Evolutionary conservation across 2,888 invertebrate genomes (phyloP).

Genomic region (Napeogenes inachia): DNA sequence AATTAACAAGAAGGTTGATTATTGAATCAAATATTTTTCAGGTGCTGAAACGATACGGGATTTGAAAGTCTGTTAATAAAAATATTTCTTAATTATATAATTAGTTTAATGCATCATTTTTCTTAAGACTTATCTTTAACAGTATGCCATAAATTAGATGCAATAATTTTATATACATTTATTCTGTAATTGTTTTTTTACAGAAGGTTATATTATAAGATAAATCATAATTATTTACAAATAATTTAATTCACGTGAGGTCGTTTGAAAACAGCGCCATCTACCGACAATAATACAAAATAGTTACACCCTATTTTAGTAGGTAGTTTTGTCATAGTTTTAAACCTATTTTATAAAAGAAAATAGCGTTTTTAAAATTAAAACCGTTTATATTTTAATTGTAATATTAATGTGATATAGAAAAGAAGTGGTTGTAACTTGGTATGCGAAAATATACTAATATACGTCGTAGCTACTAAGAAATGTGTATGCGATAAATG

Average conservation of each 20-base stretch:
- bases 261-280: constrained; percentile 1
- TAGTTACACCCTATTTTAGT: neutral
- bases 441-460: too few species aligned
- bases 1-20: too few species aligned
- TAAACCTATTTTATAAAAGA: constrained; percentile 21
- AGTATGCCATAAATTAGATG: constrained; percentile 70
- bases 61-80: constrained; percentile 12
- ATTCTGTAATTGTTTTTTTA: constrained; percentile 3
- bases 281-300: neutral
- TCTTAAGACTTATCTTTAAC: constrained; percentile 39
- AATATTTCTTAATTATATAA: constrained; percentile 6
- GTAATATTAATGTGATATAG: constrained; percentile 1
- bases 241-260: too few species aligned
- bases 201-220: neutral
- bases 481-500: constrained; percentile 1
- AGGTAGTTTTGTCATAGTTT: constrained; percentile 3
- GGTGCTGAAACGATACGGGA: constrained; percentile 4
- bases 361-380: constrained; percentile 22
- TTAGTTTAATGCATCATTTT: constrained; percentile 20
- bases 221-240: too few species aligned
- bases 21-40: neutral
- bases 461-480: neutral
- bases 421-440: too few species aligned
- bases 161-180: constrained; percentile 45
- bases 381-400: neutral